These are phyloP conservation scores for Redunca redunca DNA, from an alignment of 2,113 vertebrate genomes.

Conservation along the genomic window DNA sequence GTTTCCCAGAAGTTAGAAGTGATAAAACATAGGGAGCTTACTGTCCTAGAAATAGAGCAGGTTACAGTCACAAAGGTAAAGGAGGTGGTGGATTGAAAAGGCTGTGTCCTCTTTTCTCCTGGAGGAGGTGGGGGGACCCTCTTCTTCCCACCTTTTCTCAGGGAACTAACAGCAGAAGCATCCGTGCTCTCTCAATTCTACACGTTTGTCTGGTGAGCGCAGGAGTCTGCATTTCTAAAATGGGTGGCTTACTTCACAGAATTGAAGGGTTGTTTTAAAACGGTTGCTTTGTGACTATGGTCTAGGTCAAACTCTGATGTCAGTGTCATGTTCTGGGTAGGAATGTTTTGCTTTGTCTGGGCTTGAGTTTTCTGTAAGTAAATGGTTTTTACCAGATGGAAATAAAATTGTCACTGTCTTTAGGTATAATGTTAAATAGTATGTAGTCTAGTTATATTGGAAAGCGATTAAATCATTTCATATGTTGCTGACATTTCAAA, in stretches of 20 bases:
- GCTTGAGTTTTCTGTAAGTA: constrained; percentile 1
- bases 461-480: not conserved
- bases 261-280: not conserved
- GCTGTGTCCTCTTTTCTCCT: not conserved
- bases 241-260: not conserved
- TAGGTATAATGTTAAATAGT: not conserved
- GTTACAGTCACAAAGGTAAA: not conserved
- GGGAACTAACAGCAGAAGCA: not conserved
- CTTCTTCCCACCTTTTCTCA: not conserved
- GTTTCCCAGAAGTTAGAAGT: not conserved
- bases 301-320: not conserved
- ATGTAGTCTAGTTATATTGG: not conserved
- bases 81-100: not conserved
- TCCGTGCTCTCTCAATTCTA: not conserved
- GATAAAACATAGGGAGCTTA: not conserved
- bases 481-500: not conserved
- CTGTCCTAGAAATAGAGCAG: not conserved
- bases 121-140: not conserved
- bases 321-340: not conserved
- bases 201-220: not conserved
- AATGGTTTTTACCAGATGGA: not conserved
- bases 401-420: not conserved
- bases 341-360: constrained; percentile 1
- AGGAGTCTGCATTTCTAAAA: not conserved
- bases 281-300: not conserved